Evolutionary conservation across 2,797 vertebrate genomes (phyloP).

Genomic region (Protonibea diacanthus): DNA sequence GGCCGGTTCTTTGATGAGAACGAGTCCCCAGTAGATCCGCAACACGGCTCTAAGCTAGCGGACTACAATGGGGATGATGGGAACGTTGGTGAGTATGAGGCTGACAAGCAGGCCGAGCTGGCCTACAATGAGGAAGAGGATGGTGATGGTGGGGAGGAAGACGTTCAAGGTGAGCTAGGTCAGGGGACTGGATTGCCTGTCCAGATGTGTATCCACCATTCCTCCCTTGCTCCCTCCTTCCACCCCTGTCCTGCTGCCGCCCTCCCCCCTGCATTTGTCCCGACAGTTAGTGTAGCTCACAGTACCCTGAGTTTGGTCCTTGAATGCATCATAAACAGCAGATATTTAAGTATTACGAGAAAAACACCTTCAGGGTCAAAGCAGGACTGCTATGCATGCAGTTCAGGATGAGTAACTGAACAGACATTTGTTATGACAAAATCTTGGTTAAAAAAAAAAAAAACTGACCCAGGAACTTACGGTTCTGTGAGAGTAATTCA

Average conservation of each 20-base stretch:
- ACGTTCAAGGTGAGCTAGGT: conserved; percentile 99
- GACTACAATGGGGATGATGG: conserved; percentile 99
- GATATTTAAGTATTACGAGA: conserved; percentile 13
- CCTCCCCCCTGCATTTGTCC: conserved; percentile 58
- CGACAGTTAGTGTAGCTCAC: conserved; percentile 74
- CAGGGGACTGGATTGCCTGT: conserved; percentile 73
- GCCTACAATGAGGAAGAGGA: conserved; percentile 99
- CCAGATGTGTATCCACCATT: conserved; percentile 82
- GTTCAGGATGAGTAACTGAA: conserved; percentile 27
- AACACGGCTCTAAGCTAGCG: conserved; percentile 99
- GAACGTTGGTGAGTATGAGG: conserved; percentile 99
- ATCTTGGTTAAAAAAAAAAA: conserved; percentile 12
- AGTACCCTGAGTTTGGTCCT: conserved; percentile 76
- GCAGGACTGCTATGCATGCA: conserved; percentile 29
- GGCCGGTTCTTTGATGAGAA: conserved; percentile 99
- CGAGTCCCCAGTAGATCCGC: conserved; percentile 99
- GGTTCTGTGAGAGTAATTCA: conserved; percentile 82
- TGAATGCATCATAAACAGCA: conserved; percentile 29
- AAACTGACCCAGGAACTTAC: conserved; percentile 63
- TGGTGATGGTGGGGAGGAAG: conserved; percentile 99
- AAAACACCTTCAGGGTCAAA: conserved; percentile 32
- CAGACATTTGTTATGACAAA: conserved; percentile 6
- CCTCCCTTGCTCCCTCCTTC: conserved; percentile 75
- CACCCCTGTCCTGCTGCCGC: conserved; percentile 68
- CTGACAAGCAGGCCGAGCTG: conserved; percentile 99